phyloP scores from a whole-genome alignment of 2,888 invertebrate species.

The Lamellibrachia columna region DNA sequence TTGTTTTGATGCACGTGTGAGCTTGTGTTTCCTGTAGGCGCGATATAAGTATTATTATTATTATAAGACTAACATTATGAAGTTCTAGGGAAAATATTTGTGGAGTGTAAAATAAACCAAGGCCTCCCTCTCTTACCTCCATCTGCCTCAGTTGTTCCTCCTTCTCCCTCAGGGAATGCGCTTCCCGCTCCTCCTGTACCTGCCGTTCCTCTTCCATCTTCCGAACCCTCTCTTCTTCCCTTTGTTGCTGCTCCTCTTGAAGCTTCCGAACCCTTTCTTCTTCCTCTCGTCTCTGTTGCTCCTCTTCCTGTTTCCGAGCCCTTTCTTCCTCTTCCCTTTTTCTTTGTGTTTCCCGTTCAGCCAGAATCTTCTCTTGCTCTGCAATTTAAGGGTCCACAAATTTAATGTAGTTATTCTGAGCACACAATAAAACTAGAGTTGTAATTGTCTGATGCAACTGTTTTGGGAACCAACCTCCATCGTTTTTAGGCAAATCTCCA shows the following conservation, averaged over 20 bases:
- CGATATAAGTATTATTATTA: too few relatives aligned
- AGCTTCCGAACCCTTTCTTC: background rate
- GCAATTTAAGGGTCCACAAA: too few relatives aligned
- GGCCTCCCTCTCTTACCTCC: constrained; percentile 42
- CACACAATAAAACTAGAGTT: too few relatives aligned
- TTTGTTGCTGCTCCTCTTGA: background rate
- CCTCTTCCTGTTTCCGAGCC: background rate
- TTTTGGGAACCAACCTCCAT: too few relatives aligned
- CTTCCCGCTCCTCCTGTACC: constrained; percentile 32
- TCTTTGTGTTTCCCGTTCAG: background rate
- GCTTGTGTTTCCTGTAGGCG: too few relatives aligned
- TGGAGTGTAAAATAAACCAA: too few relatives aligned
- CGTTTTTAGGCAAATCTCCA: too few relatives aligned
- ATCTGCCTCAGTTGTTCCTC: constrained; percentile 47
- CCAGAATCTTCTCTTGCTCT: background rate
- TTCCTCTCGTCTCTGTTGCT: background rate
- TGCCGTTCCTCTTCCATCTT: background rate
- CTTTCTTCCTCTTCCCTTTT: background rate
- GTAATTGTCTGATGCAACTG: too few relatives aligned
- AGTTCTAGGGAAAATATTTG: too few relatives aligned
- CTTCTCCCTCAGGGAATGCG: constrained; percentile 40
- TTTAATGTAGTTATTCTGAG: too few relatives aligned
- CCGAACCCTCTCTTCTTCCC: background rate
- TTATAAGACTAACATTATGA: too few relatives aligned
- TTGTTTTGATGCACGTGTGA: too few relatives aligned